Conservation (phyloP, 2,113 vertebrate species). For the Macheiramphus alcinus region DNA sequence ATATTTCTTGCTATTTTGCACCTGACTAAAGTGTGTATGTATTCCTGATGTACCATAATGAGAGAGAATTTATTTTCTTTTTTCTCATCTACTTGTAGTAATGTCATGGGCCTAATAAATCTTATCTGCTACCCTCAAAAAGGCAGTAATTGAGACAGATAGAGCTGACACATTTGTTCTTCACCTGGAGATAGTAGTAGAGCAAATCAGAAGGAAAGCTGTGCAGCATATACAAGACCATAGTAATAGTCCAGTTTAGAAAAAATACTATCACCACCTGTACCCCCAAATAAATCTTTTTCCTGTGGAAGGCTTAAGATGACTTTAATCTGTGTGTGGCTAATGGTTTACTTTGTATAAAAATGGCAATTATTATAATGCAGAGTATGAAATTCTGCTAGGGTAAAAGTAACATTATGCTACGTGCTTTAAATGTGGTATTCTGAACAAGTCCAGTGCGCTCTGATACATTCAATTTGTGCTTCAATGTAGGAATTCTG, state of each 20-base stretch:
- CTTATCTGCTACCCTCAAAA: not conserved
- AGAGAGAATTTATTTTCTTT: not conserved
- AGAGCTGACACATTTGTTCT: not conserved
- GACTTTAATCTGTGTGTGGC: not conserved
- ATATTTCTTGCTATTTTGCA: not conserved
- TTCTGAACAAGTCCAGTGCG: not conserved
- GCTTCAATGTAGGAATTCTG: not conserved
- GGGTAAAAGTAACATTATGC: not conserved
- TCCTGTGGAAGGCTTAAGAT: not conserved
- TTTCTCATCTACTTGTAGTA: not conserved
- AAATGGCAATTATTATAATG: not conserved
- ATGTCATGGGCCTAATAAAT: not conserved
- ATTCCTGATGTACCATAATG: not conserved
- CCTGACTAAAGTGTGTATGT: not conserved
- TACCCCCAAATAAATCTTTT: not conserved
- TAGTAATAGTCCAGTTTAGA: not conserved
- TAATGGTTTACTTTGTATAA: not conserved
- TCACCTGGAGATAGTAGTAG: not conserved
- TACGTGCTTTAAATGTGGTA: not conserved
- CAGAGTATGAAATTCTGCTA: not conserved
- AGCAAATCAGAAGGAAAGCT: not conserved
- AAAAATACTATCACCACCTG: not conserved
- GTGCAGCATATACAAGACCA: not conserved
- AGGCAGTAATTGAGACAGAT: not conserved
- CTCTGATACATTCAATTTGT: not conserved